Conservation (phyloP, 2,888 invertebrate genomes). For the Nysson spinosus region DNA sequence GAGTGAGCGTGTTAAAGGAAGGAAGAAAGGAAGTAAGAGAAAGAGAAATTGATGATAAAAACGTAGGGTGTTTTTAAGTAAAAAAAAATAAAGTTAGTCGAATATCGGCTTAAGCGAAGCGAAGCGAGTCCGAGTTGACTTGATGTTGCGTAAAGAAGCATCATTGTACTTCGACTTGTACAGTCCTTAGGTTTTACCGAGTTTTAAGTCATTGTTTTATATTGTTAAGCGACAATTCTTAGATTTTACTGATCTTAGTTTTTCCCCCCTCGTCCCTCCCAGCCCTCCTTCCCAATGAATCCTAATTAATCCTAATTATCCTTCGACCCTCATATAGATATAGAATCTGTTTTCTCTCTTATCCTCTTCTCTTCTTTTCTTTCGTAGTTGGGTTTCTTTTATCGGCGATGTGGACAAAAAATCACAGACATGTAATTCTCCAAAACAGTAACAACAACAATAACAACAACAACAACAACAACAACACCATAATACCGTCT, state of each 20-base stretch:
- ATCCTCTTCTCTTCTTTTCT: not conserved
- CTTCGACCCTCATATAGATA: slow-evolving; percentile 2
- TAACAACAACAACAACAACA: no score
- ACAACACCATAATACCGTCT: slow-evolving; percentile 28
- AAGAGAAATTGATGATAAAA: slow-evolving; percentile 56
- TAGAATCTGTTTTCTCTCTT: slow-evolving; percentile 3
- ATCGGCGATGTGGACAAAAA: slow-evolving; percentile 12
- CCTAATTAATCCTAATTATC: not conserved
- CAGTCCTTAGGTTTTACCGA: slow-evolving; percentile 70
- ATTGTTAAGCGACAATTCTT: slow-evolving; percentile 66
- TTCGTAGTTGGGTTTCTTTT: slow-evolving; percentile 27
- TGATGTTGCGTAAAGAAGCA: slow-evolving; percentile 59
- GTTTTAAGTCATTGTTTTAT: slow-evolving; percentile 74
- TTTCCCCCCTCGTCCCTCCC: slow-evolving; percentile 17
- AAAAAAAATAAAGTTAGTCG: slow-evolving; percentile 59
- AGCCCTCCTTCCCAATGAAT: not conserved
- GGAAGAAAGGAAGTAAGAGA: no score
- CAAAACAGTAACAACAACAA: no score
- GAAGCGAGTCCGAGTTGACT: slow-evolving; percentile 60
- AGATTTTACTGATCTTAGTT: slow-evolving; percentile 54
- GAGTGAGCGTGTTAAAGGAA: no score
- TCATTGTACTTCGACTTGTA: slow-evolving; percentile 73
- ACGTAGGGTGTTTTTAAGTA: slow-evolving; percentile 74
- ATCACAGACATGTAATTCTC: slow-evolving; percentile 39
- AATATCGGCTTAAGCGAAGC: slow-evolving; percentile 69